Evolutionary conservation across 1,140 invertebrate genomes (phyloP).

Genomic region (Scaptomyza graminum): DNA sequence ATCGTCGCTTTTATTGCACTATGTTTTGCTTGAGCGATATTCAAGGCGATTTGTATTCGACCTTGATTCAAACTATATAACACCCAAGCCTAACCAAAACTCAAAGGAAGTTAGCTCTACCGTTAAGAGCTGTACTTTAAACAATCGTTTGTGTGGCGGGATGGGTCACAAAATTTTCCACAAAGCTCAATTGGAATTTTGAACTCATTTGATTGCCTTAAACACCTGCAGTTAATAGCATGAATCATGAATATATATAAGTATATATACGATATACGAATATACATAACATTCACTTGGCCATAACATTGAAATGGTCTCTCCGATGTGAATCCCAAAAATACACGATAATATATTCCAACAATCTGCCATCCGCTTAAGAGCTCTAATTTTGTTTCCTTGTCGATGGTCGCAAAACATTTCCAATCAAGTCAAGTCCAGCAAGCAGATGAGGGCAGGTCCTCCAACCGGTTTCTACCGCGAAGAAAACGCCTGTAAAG

Average conservation of each 20-base stretch:
- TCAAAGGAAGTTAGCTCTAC: not conserved
- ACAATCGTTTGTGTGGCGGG: not conserved
- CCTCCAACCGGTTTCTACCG: not conserved
- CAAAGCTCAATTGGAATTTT: constrained; percentile 3
- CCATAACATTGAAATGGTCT: not conserved
- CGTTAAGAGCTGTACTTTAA: no score
- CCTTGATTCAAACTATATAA: constrained; percentile 4
- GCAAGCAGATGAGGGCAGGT: not conserved
- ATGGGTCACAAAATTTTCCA: not conserved
- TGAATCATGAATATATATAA: constrained; percentile 20
- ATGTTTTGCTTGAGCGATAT: constrained; percentile 26
- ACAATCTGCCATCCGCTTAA: not conserved
- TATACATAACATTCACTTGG: not conserved
- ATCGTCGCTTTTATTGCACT: not conserved
- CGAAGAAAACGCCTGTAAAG: no score
- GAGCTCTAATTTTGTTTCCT: not conserved
- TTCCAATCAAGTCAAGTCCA: not conserved
- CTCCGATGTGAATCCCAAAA: not conserved
- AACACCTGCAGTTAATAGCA: constrained; percentile 17
- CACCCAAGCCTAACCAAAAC: not conserved
- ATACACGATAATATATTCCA: not conserved
- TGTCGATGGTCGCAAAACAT: not conserved
- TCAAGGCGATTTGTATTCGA: constrained; percentile 5
- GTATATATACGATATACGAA: constrained; percentile 2
- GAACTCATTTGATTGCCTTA: not conserved